Conservation (phyloP, 2,797 vertebrate genomes). For the Scolopax rusticola region DNA sequence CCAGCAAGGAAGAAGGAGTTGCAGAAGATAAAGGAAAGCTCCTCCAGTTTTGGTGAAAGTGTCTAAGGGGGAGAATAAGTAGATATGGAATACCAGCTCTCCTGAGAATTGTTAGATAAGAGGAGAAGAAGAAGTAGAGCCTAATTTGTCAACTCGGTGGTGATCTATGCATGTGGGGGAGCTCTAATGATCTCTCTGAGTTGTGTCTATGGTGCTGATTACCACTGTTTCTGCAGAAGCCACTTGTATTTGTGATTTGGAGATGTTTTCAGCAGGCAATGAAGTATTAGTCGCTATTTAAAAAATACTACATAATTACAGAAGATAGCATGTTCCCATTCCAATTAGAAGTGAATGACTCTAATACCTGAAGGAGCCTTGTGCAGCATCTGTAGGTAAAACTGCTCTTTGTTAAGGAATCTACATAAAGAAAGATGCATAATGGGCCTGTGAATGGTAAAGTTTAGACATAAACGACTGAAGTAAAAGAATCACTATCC, state of each 20-base stretch:
- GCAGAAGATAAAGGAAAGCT: not conserved
- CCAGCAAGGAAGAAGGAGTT: not conserved
- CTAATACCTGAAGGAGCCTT: slow-evolving; percentile 21
- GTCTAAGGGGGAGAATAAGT: not conserved
- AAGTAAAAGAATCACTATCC: not conserved
- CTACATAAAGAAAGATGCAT: not conserved
- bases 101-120: not conserved
- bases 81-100: not conserved
- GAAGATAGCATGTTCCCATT: not conserved
- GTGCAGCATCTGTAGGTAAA: slow-evolving; percentile 2
- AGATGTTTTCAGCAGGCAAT: slow-evolving; percentile 35
- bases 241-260: slow-evolving; percentile 45
- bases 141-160: not conserved
- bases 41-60: not conserved
- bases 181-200: not conserved
- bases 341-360: slow-evolving; percentile 1
- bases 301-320: slow-evolving; percentile 30
- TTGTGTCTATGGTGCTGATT: slow-evolving; percentile 46
- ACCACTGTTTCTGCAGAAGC: not conserved
- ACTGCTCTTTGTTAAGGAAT: not conserved
- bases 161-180: not conserved
- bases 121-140: not conserved
- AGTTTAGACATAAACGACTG: not conserved
- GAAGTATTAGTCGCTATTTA: not conserved
- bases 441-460: not conserved